Evolutionary conservation across 2,113 vertebrate species (phyloP).

Genomic region (Noturus placidus): DNA sequence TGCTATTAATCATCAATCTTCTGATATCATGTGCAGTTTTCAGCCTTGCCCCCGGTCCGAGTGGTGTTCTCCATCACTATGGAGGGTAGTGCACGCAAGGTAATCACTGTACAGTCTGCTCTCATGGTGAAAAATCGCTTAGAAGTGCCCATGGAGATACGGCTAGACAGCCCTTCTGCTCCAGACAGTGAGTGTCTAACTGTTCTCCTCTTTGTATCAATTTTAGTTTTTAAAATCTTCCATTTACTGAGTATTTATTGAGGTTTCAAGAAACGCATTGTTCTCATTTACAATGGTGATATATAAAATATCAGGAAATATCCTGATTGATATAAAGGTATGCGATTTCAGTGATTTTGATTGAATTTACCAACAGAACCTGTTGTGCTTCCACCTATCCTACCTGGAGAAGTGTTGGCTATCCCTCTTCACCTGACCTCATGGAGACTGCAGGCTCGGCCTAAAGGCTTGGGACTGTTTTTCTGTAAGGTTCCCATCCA

Average conservation of each 20-base stretch:
- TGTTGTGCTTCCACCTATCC: slow-evolving; percentile 88
- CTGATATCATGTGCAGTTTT: slow-evolving; percentile 78
- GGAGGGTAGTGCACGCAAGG: slow-evolving; percentile 94
- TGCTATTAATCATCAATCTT: background rate
- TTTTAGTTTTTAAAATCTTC: background rate
- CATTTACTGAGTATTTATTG: background rate
- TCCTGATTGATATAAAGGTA: too few relatives aligned
- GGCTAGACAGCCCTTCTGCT: slow-evolving; percentile 93
- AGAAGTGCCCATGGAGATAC: slow-evolving; percentile 88
- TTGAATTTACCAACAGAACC: slow-evolving; percentile 77
- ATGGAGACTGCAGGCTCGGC: slow-evolving; percentile 92
- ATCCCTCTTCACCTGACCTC: slow-evolving; percentile 93
- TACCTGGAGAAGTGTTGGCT: slow-evolving; percentile 87
- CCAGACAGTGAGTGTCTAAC: slow-evolving; percentile 85
- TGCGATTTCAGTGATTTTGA: background rate
- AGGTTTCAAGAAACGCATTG: background rate
- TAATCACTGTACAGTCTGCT: slow-evolving; percentile 92
- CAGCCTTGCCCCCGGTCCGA: slow-evolving; percentile 90
- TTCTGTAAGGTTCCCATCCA: slow-evolving; percentile 96
- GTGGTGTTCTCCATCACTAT: slow-evolving; percentile 95
- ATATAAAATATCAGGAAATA: background rate
- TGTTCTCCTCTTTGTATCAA: background rate
- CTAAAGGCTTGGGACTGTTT: slow-evolving; percentile 89
- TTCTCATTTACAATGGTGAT: background rate
- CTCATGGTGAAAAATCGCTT: slow-evolving; percentile 92